Percentiles rank a stretch among this genome's conserved stretches.
Conservation (phyloP, 35 echinoderm and acorn worm species). For the Lytechinus pictus region DNA sequence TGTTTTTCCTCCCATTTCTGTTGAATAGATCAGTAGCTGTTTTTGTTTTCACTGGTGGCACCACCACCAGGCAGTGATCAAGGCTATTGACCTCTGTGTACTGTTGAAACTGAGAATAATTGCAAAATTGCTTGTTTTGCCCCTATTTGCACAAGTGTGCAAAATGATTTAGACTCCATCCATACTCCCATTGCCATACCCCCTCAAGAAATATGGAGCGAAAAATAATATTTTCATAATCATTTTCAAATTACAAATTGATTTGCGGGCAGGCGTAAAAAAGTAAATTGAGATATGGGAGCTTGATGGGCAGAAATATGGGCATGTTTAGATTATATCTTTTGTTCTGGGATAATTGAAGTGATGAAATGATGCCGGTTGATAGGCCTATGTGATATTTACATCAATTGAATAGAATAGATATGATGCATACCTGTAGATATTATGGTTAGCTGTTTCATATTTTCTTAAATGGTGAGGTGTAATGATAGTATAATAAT, state of each 20-base stretch:
- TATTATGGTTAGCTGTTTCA: not conserved
- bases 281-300: not conserved
- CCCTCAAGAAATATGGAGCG: not conserved
- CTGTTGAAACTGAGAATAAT: not conserved
- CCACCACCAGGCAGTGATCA: not conserved
- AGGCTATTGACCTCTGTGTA: conserved; percentile 17
- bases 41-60: not conserved
- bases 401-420: not conserved
- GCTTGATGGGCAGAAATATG: not conserved
- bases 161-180: not conserved
- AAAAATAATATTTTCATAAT: conserved; percentile 20
- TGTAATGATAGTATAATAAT: too few relatives aligned
- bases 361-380: not conserved
- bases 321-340: not conserved
- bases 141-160: conserved; percentile 32
- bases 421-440: not conserved
- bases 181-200: not conserved
- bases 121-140: conserved; percentile 30
- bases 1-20: not conserved
- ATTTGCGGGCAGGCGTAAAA: conserved; percentile 13
- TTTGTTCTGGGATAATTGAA: not conserved
- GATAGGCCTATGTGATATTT: not conserved
- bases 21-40: not conserved
- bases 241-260: conserved; percentile 44
- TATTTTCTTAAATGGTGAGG: not conserved